These are phyloP conservation scores for Euglossa dilemma DNA, from an alignment of 1,140 invertebrate genomes.

Conservation along the genomic window DNA sequence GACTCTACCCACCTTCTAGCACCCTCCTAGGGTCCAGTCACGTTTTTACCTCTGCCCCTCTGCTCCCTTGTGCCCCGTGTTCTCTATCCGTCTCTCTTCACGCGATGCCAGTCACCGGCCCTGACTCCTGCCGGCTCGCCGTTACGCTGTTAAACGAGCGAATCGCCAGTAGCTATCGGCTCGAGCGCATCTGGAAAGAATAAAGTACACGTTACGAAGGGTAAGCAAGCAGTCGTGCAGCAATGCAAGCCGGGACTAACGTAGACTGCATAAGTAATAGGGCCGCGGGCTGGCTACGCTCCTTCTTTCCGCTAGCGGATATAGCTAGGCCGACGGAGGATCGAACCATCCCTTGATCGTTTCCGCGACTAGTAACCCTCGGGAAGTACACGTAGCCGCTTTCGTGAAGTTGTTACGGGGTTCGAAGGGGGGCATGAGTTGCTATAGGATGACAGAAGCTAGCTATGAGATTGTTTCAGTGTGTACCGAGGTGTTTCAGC, in stretches of 20 bases:
- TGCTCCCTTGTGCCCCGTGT: constrained; percentile 11
- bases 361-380: background rate
- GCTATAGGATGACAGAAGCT: background rate
- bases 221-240: constrained; percentile 73
- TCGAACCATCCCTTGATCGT: constrained; percentile 4
- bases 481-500: background rate
- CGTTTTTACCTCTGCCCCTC: constrained; percentile 10
- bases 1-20: constrained; percentile 43
- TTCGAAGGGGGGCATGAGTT: background rate
- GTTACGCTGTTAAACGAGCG: constrained; percentile 79
- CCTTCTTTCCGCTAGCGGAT: constrained; percentile 22
- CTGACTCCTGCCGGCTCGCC: constrained; percentile 58
- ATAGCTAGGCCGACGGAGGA: background rate
- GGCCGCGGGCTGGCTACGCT: constrained; percentile 23
- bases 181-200: constrained; percentile 71
- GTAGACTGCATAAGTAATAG: constrained; percentile 73
- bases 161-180: constrained; percentile 76
- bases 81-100: background rate
- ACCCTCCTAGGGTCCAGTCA: constrained; percentile 38
- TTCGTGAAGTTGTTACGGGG: background rate
- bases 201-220: constrained; percentile 73
- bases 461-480: background rate
- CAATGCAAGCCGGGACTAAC: constrained; percentile 65
- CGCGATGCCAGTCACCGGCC: constrained; percentile 46
- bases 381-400: background rate